These are phyloP conservation scores for Caenorhabditis uteleia DNA, from an alignment of 2,888 invertebrate genomes.

Conservation along the genomic window DNA sequence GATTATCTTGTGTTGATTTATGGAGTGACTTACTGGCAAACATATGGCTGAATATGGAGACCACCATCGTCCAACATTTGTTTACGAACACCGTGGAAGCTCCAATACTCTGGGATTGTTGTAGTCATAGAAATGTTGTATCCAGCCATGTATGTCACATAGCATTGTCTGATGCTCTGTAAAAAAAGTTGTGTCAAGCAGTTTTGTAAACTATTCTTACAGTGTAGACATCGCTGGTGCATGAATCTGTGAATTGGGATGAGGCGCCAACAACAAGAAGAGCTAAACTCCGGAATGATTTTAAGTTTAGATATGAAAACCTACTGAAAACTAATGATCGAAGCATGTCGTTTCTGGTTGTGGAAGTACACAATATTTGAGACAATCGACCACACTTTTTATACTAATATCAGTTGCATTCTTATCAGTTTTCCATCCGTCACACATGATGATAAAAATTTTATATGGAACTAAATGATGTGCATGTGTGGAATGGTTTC, in stretches of 20 bases:
- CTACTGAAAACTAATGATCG: too few relatives aligned
- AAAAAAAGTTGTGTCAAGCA: neutral
- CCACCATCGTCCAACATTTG: slow-evolving; percentile 34
- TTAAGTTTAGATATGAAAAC: too few relatives aligned
- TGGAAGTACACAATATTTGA: too few relatives aligned
- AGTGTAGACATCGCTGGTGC: slow-evolving; percentile 17
- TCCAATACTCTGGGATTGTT: slow-evolving; percentile 46
- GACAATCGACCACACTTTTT: too few relatives aligned
- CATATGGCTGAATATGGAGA: slow-evolving; percentile 38
- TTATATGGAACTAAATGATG: too few relatives aligned
- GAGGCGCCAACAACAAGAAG: neutral
- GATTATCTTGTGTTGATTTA: neutral
- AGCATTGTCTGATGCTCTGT: slow-evolving; percentile 29
- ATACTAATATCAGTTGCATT: too few relatives aligned
- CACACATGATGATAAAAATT: too few relatives aligned
- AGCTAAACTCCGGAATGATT: too few relatives aligned
- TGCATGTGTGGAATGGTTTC: too few relatives aligned
- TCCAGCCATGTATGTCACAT: slow-evolving; percentile 37
- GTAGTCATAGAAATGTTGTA: slow-evolving; percentile 40
- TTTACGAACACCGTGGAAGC: slow-evolving; percentile 33
- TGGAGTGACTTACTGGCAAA: slow-evolving; percentile 39
- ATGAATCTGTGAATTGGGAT: slow-evolving; percentile 26
- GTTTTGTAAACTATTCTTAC: neutral
- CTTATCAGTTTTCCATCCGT: too few relatives aligned
- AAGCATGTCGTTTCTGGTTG: too few relatives aligned